phyloP scores from a whole-genome alignment of 2,113 vertebrate genomes.

The Tachysurus vachellii region DNA sequence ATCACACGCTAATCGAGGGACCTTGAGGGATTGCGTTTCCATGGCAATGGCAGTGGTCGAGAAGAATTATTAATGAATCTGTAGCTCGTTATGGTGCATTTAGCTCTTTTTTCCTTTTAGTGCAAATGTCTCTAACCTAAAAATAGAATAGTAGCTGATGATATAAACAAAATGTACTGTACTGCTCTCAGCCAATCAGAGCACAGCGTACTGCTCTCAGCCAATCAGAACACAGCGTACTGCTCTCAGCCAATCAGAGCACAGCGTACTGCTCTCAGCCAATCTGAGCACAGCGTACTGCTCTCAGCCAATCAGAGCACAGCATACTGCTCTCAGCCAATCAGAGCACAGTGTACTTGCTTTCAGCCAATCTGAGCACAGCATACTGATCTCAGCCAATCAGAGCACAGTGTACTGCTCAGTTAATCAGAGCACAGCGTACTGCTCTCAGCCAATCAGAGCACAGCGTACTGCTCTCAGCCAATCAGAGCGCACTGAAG shows the following conservation, averaged over 20 bases:
- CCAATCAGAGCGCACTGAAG: no score
- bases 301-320: neutral
- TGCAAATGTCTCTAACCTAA: slow-evolving; percentile 6
- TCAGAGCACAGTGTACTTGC: neutral
- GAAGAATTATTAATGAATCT: slow-evolving; percentile 47
- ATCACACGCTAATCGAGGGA: slow-evolving; percentile 47
- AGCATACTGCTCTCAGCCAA: neutral
- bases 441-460: no score
- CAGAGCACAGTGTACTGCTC: no score
- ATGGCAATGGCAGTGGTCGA: neutral
- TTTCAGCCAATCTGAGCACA: neutral
- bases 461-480: no score
- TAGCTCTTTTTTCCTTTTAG: neutral
- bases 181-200: neutral
- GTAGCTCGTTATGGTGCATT: slow-evolving; percentile 7
- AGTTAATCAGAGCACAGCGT: no score
- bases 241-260: neutral
- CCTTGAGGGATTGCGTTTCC: slow-evolving; percentile 37
- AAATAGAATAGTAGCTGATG: neutral
- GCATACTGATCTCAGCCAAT: no score
- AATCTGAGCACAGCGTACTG: no score
- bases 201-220: neutral
- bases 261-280: no score
- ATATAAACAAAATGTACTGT: neutral
- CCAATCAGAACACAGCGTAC: neutral